phyloP scores from a whole-genome alignment of 2,113 vertebrate genomes.

The Siphamia tubifer region DNA sequence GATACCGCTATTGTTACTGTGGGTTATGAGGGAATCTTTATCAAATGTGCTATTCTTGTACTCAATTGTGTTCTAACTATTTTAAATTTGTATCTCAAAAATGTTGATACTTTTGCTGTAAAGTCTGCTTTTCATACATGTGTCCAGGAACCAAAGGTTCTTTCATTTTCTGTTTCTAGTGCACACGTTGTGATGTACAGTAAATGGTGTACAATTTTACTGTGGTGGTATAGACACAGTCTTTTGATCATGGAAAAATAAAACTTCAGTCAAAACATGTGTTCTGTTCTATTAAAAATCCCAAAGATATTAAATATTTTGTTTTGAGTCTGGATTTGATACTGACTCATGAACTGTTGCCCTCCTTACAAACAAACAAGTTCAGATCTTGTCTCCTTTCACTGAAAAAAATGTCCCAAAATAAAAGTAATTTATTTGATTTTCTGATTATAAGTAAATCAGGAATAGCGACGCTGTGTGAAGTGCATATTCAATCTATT shows the following conservation, averaged over 20 bases:
- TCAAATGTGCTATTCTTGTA: constrained; percentile 79
- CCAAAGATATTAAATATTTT: too few relatives aligned
- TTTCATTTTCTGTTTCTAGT: constrained; percentile 78
- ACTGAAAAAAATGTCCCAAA: too few relatives aligned
- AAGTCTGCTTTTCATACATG: constrained; percentile 85
- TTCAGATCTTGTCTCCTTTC: too few relatives aligned
- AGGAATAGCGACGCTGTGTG: too few relatives aligned
- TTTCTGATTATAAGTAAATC: too few relatives aligned
- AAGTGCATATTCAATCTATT: too few relatives aligned
- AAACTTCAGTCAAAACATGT: constrained; percentile 63
- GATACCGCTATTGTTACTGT: constrained; percentile 62
- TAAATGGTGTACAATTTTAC: constrained; percentile 79
- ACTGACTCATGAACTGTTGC: too few relatives aligned
- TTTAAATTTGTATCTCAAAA: constrained; percentile 75
- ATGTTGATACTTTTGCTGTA: constrained; percentile 81
- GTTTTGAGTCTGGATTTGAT: too few relatives aligned
- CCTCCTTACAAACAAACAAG: too few relatives aligned
- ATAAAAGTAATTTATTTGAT: too few relatives aligned
- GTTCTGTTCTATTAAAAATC: neutral
- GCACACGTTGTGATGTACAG: constrained; percentile 80
- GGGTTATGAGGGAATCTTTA: constrained; percentile 77
- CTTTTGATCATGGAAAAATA: constrained; percentile 76
- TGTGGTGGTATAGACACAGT: constrained; percentile 82
- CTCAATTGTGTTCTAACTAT: constrained; percentile 80
- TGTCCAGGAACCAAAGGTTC: constrained; percentile 75